A percentile compares a stretch with the other conserved stretches of the same genome.
Evolutionary conservation across 2,113 vertebrate species (phyloP).

Genomic region (Planiliza haematocheilus): DNA sequence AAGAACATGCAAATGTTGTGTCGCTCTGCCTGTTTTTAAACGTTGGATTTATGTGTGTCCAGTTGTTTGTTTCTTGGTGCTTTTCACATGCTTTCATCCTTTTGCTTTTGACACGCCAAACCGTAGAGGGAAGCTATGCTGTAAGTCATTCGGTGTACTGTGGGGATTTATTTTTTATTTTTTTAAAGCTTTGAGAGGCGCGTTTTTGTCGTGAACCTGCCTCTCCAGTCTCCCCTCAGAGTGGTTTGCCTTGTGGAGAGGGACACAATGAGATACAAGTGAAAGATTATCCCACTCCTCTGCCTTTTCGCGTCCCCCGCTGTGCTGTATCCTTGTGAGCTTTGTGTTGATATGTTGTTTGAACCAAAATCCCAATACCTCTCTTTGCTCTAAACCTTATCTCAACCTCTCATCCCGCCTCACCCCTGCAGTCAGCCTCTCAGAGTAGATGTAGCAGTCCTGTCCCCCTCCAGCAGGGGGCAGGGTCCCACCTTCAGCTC

Average conservation of each 20-base stretch:
- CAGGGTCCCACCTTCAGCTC: constrained; percentile 57
- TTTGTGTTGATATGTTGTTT: constrained; percentile 51
- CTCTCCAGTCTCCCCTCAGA: constrained; percentile 25
- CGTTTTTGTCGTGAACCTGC: constrained; percentile 27
- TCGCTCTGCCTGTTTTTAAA: constrained; percentile 73
- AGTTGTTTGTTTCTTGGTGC: constrained; percentile 62
- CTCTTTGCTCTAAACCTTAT: constrained; percentile 15
- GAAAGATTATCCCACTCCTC: constrained; percentile 38
- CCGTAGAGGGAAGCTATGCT: constrained; percentile 43
- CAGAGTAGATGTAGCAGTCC: constrained; percentile 79
- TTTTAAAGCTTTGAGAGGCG: constrained; percentile 35
- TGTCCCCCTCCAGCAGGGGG: constrained; percentile 49
- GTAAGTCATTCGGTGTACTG: constrained; percentile 34
- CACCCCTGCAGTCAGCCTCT: constrained; percentile 55
- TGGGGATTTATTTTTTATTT: constrained; percentile 8
- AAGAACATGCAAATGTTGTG: constrained; percentile 72
- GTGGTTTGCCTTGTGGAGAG: constrained; percentile 45
- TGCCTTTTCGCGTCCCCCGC: constrained; percentile 34
- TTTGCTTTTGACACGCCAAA: constrained; percentile 52
- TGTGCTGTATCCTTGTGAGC: constrained; percentile 42
- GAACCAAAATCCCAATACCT: constrained; percentile 24
- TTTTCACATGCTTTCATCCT: constrained; percentile 50
- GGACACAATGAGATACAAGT: constrained; percentile 32
- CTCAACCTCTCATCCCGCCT: constrained; percentile 23
- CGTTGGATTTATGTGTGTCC: constrained; percentile 61